A percentile compares a stretch with the other conserved stretches of the same genome.
phyloP scores from a whole-genome alignment of 1,140 invertebrate genomes.

The Caenorhabditis remanei region DNA sequence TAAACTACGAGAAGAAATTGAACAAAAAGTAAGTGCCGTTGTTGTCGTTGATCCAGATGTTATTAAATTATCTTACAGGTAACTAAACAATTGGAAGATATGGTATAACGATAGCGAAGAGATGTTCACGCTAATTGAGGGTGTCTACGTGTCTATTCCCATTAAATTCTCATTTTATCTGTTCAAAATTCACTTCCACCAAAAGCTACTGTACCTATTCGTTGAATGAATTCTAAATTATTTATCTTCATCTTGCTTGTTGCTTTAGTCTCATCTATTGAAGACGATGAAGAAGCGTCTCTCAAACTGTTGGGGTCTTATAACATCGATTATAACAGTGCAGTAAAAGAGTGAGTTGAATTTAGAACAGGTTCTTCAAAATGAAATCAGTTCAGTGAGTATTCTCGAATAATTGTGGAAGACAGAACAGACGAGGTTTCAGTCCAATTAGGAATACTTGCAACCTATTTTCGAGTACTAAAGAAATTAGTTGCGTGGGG shows the following conservation, averaged over 20 bases:
- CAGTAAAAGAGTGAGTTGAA: not conserved
- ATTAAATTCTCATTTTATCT: not conserved
- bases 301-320: not conserved
- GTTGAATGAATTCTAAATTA: not conserved
- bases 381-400: not conserved
- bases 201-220: not conserved
- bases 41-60: not conserved
- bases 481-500: conserved; percentile 39
- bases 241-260: not conserved
- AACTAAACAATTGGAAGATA: conserved; percentile 14
- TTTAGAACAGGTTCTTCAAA: not conserved
- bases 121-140: not conserved
- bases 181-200: not conserved
- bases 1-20: not conserved
- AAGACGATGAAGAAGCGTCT: conserved; percentile 22
- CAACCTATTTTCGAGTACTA: conserved; percentile 9
- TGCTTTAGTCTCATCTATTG: not conserved
- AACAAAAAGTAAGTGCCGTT: not conserved
- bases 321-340: conserved; percentile 21
- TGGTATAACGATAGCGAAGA: not conserved
- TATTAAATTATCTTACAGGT: not conserved
- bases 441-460: conserved; percentile 9
- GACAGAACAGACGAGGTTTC: conserved; percentile 1
- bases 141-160: not conserved
- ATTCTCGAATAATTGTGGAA: conserved; percentile 13